A percentile compares a stretch with the other conserved stretches of the same genome.
phyloP scores from a whole-genome alignment of 2,113 vertebrate genomes.

The Clarias magur region DNA sequence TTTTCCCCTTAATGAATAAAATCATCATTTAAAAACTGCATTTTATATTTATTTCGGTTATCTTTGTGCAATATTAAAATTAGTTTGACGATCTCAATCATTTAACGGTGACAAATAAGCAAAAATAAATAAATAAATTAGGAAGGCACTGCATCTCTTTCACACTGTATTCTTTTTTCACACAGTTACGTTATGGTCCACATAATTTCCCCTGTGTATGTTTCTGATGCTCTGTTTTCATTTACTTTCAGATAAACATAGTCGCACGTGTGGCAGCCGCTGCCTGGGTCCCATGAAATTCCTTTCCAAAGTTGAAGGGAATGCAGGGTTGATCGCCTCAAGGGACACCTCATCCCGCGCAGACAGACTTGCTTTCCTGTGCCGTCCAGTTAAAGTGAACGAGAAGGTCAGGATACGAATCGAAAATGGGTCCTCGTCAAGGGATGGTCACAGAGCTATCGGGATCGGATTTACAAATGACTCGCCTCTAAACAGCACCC shows the following conservation, averaged over 20 bases:
- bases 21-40: too few relatives aligned
- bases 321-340: not conserved
- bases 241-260: slow-evolving; percentile 15
- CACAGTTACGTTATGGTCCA: not conserved
- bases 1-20: too few relatives aligned
- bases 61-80: too few relatives aligned
- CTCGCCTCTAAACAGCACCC: not conserved
- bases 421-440: not conserved
- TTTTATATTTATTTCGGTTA: too few relatives aligned
- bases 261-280: slow-evolving; percentile 36
- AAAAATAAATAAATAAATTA: too few relatives aligned
- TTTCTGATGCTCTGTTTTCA: not conserved
- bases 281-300: slow-evolving; percentile 51
- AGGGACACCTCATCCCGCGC: slow-evolving; percentile 5
- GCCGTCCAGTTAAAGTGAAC: slow-evolving; percentile 38
- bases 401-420: slow-evolving; percentile 41
- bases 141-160: not conserved
- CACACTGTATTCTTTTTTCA: too few relatives aligned
- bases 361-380: slow-evolving; percentile 34
- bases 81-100: too few relatives aligned
- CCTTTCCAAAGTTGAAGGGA: slow-evolving; percentile 6
- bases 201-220: too few relatives aligned
- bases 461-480: slow-evolving; percentile 44
- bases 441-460: slow-evolving; percentile 32
- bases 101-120: too few relatives aligned